Conservation (phyloP, 2,888 invertebrate genomes). For the Erebia aethiops region DNA sequence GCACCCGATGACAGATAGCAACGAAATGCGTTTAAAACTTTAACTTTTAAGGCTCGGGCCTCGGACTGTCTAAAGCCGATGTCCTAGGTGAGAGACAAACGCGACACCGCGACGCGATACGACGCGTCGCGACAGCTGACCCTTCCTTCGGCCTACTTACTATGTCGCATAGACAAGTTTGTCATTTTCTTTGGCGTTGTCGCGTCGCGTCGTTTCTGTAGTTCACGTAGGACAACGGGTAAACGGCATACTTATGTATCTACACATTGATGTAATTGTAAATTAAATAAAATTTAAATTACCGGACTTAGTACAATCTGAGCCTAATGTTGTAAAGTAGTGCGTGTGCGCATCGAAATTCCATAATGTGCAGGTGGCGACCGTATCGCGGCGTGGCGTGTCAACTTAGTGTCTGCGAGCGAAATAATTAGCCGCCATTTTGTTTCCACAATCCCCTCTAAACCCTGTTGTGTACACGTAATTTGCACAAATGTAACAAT, state of each 20-base stretch:
- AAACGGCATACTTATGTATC: no score
- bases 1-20: conserved; percentile 76
- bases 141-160: no score
- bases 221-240: no score
- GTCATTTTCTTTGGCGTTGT: no score
- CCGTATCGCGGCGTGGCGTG: conserved; percentile 59
- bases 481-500: conserved; percentile 25
- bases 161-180: no score
- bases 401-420: conserved; percentile 67
- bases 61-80: no score
- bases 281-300: no score
- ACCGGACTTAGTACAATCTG: background rate
- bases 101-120: no score
- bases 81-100: no score
- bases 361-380: conserved; percentile 73
- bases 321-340: conserved; percentile 38
- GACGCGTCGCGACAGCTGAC: no score
- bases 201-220: no score
- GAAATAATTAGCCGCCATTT: conserved; percentile 63
- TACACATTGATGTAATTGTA: no score
- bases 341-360: conserved; percentile 59
- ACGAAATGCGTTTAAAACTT: conserved; percentile 70
- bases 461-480: background rate
- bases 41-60: conserved; percentile 45
- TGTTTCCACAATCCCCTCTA: conserved; percentile 45